Base-by-base conservation (phyloP, 2,888 invertebrate genomes). In the Dorcus parallelipipedus region DNA sequence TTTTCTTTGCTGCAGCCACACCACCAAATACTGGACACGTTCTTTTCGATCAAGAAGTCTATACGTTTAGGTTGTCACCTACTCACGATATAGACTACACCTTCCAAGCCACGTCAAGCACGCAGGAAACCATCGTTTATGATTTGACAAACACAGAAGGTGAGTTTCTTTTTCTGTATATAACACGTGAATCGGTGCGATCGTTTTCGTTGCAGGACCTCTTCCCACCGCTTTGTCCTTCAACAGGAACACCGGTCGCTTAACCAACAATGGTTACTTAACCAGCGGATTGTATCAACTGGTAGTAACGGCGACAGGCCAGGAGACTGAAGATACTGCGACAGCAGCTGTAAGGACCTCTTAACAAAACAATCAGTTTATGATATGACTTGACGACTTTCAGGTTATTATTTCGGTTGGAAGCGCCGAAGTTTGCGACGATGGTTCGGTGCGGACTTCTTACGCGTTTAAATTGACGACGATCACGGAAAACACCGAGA, bases 261-360 rank as follows among this genome's bases (percentile, higher is more conserved):
- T 80, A 20, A 77, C 78, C 64, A 76, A 74, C 60, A 69, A 64
- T 4, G 75, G 77, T 63, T 79, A 78, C 57, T 68, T 76, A 8
- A 73, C 71, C 14, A 73, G 64, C 41, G 81, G 80, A 9, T 65
- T 71, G 3, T 78, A 80, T 66, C 69, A 51, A 20, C 76, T 81
- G 66, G 67, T 68, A 65, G 78, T 78, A 38, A 63, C 38, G 26
- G 70, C 69, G 10, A 67, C 51, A n/a, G 68, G 66, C 9, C 14
- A 49, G 10, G 41, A 38, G 8, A 64, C 60, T 42, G 49, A 45
- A 40, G 58, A 43, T 9, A 43, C 48, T 26, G 64, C 56, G 10
- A 56, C 52, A 38, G 77, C 79, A 39, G 60, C 66, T 71, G 81
- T 82, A 73, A 67, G 59, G 55, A 45, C 4, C 2, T 52, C 42